Percentiles rank a stretch among this genome's conserved stretches.
Evolutionary conservation across 23 tunicate species (phyloP).

Genomic region (Phallusia fumigata): DNA sequence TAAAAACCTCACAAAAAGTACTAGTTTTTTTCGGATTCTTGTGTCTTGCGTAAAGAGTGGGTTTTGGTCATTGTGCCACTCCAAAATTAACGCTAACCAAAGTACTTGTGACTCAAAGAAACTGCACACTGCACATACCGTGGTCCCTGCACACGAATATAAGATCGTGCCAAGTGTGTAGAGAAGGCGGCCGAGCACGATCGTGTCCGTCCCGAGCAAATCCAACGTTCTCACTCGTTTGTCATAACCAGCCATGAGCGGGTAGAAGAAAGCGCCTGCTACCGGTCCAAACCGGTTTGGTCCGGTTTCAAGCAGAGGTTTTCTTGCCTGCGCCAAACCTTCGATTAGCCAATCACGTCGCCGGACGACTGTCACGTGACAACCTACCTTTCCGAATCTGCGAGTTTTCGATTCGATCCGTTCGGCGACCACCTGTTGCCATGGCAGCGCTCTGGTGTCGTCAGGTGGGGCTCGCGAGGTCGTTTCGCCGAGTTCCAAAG

Average conservation of each 20-base stretch:
- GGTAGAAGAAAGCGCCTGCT: constrained; percentile 85
- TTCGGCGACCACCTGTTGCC: constrained; percentile 71
- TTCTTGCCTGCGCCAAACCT: constrained; percentile 47
- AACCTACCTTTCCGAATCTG: constrained; percentile 67
- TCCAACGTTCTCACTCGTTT: constrained; percentile 72
- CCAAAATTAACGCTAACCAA: no score
- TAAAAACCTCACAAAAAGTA: no score
- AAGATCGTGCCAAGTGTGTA: constrained; percentile 75
- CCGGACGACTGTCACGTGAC: neutral
- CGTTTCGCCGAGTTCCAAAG: neutral
- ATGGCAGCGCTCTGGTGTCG: constrained; percentile 8
- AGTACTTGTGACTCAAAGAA: no score
- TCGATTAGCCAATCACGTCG: neutral
- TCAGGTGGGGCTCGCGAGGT: neutral
- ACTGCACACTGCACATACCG: constrained; percentile 28
- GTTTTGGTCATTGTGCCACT: no score
- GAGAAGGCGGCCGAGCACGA: constrained; percentile 70
- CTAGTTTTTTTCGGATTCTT: no score
- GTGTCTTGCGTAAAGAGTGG: no score
- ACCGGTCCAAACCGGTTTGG: constrained; percentile 79
- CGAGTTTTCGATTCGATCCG: constrained; percentile 74
- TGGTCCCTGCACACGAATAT: constrained; percentile 51
- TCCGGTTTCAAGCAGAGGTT: constrained; percentile 10
- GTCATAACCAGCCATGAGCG: constrained; percentile 79
- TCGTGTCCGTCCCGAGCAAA: constrained; percentile 70